A percentile compares a stretch with the other conserved stretches of the same genome.
phyloP scores from a whole-genome alignment of 2,797 vertebrate species.

The Gobionotothen gibberifrons region DNA sequence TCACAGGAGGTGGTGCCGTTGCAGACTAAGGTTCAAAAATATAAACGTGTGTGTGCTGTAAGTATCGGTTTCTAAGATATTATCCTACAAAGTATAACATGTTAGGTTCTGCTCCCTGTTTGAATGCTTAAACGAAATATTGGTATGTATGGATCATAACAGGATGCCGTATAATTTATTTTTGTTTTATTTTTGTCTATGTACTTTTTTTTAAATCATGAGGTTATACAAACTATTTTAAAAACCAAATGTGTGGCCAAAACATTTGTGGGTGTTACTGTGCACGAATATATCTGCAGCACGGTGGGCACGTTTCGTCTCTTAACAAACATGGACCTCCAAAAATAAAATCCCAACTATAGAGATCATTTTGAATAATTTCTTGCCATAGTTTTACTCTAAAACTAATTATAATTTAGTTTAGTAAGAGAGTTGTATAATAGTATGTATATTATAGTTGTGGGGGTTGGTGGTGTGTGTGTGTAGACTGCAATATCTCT shows the following conservation, averaged over 20 bases:
- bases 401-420: background rate
- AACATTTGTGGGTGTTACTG: constrained; percentile 18
- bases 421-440: background rate
- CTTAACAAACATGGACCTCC: background rate
- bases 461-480: constrained; percentile 51
- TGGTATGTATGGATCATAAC: constrained; percentile 3
- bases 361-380: background rate
- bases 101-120: background rate
- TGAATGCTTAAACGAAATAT: constrained; percentile 8
- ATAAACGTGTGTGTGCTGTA: constrained; percentile 64
- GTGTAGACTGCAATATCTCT: constrained; percentile 83
- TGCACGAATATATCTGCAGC: background rate
- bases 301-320: background rate
- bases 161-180: background rate
- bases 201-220: constrained; percentile 24
- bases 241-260: background rate
- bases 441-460: background rate
- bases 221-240: background rate
- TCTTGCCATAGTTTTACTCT: background rate
- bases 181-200: background rate
- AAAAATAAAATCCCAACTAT: background rate
- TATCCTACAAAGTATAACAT: background rate
- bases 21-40: constrained; percentile 59
- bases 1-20: constrained; percentile 78
- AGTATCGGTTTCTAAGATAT: constrained; percentile 62